A percentile compares a stretch with the other conserved stretches of the same genome.
Conservation (phyloP, 2,797 vertebrate species). For the Acrossocheilus wenchowensis region DNA sequence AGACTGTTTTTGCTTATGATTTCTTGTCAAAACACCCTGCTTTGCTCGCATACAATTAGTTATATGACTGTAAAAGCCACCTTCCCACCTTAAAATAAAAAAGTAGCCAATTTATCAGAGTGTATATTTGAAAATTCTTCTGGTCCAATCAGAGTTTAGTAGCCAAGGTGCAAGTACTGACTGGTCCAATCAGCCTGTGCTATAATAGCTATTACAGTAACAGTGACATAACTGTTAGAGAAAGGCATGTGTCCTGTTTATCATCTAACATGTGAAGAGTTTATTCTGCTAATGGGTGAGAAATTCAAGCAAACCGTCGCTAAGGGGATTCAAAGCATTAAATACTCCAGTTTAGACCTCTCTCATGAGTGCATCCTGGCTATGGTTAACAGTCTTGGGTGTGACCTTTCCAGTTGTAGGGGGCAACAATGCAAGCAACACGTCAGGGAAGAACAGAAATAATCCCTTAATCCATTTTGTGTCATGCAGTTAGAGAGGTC, state of each 20-base stretch:
- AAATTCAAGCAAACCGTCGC: not conserved
- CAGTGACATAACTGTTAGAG: not conserved
- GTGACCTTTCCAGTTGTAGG: not conserved
- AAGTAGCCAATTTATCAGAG: not conserved
- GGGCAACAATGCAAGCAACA: not conserved
- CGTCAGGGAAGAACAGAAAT: not conserved
- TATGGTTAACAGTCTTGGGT: not conserved
- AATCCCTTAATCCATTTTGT: not conserved
- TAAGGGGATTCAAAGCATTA: not conserved
- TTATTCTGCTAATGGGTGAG: not conserved
- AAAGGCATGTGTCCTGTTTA: not conserved
- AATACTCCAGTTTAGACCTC: not conserved
- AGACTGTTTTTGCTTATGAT: not conserved
- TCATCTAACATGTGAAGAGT: not conserved
- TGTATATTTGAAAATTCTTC: too few species aligned
- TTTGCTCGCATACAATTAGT: not conserved
- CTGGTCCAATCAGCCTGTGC: too few species aligned
- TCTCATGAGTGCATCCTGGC: not conserved
- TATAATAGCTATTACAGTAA: not conserved
- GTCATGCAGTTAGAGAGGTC: not conserved
- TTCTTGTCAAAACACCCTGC: not conserved
- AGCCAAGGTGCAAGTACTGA: too few species aligned
- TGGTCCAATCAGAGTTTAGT: too few species aligned
- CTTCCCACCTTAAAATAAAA: not conserved
- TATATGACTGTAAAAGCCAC: too few species aligned